These are phyloP conservation scores for Yponomeuta malinellus DNA, from an alignment of 2,888 invertebrate species.

Conservation along the genomic window DNA sequence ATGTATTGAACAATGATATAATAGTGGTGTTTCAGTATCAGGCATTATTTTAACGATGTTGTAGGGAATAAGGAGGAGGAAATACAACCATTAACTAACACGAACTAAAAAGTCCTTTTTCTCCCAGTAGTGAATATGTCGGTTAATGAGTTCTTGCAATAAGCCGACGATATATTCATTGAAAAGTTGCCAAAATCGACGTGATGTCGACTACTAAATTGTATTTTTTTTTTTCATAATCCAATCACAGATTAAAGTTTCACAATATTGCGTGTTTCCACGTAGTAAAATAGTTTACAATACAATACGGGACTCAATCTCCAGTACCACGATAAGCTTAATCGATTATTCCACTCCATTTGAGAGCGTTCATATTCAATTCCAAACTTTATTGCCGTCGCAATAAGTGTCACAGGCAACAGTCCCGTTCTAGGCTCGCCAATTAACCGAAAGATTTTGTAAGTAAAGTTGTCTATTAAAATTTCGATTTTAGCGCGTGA, in stretches of 20 bases:
- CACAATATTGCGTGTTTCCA: not conserved
- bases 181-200: no score
- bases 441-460: not conserved
- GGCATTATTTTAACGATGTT: no score
- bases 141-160: no score
- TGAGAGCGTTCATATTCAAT: not conserved
- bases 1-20: no score
- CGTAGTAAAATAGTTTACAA: not conserved
- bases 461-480: not conserved
- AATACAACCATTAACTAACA: no score
- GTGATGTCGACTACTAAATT: no score
- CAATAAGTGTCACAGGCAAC: not conserved
- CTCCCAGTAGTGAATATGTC: no score
- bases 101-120: no score
- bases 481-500: not conserved
- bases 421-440: not conserved
- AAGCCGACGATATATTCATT: no score
- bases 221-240: no score
- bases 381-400: not conserved
- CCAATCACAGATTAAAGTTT: not conserved
- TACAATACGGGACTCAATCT: not conserved
- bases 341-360: slow-evolving; percentile 7
- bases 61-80: no score
- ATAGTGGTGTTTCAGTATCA: no score
- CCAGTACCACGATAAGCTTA: not conserved